Percentiles rank a stretch among this genome's conserved stretches.
Evolutionary conservation across 2,888 invertebrate genomes (phyloP).

Genomic region (Drosophila testacea): DNA sequence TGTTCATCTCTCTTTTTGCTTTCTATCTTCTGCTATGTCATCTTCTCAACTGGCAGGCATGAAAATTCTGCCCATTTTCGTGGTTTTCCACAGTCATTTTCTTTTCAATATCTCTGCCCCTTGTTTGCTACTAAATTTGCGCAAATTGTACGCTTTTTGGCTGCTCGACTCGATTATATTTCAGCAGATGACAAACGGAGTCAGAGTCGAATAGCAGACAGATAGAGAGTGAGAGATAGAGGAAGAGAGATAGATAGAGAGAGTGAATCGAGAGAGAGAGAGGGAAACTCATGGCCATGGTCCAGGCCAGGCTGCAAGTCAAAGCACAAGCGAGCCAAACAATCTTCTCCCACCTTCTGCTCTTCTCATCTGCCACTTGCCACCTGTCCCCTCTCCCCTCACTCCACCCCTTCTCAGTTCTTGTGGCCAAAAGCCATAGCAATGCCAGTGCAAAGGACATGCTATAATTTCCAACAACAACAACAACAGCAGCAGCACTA

Average conservation of each 20-base stretch:
- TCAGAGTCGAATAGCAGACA: slow-evolving; percentile 2
- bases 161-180: slow-evolving; percentile 78
- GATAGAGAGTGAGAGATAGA: background rate
- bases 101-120: slow-evolving; percentile 37
- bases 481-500: slow-evolving; percentile 43
- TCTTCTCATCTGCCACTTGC: background rate
- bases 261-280: background rate
- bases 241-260: background rate
- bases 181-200: slow-evolving; percentile 77
- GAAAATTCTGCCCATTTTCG: slow-evolving; percentile 40
- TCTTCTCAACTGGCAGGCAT: slow-evolving; percentile 7
- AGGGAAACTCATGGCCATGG: slow-evolving; percentile 40
- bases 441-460: slow-evolving; percentile 79
- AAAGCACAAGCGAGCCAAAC: slow-evolving; percentile 60
- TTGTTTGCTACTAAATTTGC: slow-evolving; percentile 54
- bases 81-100: slow-evolving; percentile 57
- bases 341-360: slow-evolving; percentile 48
- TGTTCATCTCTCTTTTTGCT: slow-evolving; percentile 13
- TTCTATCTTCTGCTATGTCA: slow-evolving; percentile 14
- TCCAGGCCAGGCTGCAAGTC: slow-evolving; percentile 42
- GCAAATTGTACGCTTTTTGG: slow-evolving; percentile 63
- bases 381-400: slow-evolving; percentile 6
- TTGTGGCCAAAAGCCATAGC: slow-evolving; percentile 70
- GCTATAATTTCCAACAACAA: slow-evolving; percentile 77
- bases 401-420: background rate